phyloP scores from a whole-genome alignment of 2,797 vertebrate genomes.

The Antrozous pallidus region DNA sequence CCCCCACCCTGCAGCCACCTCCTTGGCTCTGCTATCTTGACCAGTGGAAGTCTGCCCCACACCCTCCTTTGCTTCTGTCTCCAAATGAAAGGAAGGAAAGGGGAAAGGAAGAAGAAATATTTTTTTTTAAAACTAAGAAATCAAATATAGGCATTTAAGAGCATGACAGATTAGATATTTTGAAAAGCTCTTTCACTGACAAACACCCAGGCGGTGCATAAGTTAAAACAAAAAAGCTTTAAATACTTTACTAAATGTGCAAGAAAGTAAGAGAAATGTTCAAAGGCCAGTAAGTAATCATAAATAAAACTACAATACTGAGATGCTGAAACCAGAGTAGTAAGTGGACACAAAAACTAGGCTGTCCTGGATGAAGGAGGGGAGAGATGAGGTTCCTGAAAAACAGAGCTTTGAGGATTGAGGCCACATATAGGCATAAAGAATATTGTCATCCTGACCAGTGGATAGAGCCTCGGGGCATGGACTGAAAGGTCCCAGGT shows the following conservation, averaged over 20 bases:
- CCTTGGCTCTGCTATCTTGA: neutral
- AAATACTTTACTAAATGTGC: neutral
- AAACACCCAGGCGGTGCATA: neutral
- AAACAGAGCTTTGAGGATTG: neutral
- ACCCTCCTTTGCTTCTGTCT: neutral
- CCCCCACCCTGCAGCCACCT: fast-evolving
- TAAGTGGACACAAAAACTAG: neutral
- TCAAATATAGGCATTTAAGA: neutral
- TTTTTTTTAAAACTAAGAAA: neutral
- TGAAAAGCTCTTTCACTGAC: neutral
- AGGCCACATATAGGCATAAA: no score
- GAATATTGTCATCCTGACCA: neutral
- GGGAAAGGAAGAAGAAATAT: neutral
- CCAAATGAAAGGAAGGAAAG: neutral
- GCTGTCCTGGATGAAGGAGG: neutral
- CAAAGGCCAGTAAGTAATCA: neutral
- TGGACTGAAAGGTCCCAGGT: no score
- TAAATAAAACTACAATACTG: neutral
- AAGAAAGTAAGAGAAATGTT: neutral
- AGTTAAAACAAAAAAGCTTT: neutral
- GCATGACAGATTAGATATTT: neutral
- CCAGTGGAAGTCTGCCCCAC: neutral
- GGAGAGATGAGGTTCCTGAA: neutral
- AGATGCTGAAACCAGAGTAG: neutral
- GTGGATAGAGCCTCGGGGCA: no score